These are phyloP conservation scores for Mionectes olivaceus DNA, from an alignment of 2,797 vertebrate species.

Conservation along the genomic window DNA sequence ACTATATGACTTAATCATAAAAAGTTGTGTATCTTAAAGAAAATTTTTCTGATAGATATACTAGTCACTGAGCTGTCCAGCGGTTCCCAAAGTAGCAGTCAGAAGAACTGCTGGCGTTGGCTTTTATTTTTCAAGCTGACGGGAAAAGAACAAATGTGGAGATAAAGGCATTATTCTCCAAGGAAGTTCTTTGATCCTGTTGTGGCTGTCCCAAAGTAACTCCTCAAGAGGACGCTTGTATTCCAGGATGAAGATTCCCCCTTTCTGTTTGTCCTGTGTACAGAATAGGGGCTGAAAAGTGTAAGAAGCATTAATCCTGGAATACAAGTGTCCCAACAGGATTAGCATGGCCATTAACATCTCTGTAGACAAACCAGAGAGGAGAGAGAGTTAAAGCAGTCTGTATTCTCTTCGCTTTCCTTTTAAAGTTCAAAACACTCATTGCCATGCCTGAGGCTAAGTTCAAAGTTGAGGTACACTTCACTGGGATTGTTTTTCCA, in stretches of 20 bases:
- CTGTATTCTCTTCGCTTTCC: not conserved
- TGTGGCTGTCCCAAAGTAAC: not conserved
- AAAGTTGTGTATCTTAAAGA: not conserved
- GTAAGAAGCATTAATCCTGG: not conserved
- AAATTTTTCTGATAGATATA: not conserved
- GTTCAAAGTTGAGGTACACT: not conserved
- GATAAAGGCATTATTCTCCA: constrained; percentile 29
- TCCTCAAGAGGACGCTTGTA: not conserved
- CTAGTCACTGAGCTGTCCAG: not conserved
- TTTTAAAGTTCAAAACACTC: not conserved
- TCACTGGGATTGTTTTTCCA: not conserved
- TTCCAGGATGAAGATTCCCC: not conserved
- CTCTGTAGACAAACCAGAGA: not conserved
- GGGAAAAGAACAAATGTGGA: constrained; percentile 20
- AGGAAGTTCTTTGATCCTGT: constrained; percentile 25
- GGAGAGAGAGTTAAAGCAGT: not conserved
- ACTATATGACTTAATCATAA: not conserved
- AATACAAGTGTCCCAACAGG: not conserved
- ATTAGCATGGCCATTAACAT: not conserved
- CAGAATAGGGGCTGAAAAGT: not conserved
- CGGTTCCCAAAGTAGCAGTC: not conserved
- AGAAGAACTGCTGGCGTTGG: not conserved
- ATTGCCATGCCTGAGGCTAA: not conserved
- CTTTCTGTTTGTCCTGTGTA: not conserved
- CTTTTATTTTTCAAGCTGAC: not conserved